Conservation (phyloP, 2,113 vertebrate genomes). For the Narcine bancroftii region DNA sequence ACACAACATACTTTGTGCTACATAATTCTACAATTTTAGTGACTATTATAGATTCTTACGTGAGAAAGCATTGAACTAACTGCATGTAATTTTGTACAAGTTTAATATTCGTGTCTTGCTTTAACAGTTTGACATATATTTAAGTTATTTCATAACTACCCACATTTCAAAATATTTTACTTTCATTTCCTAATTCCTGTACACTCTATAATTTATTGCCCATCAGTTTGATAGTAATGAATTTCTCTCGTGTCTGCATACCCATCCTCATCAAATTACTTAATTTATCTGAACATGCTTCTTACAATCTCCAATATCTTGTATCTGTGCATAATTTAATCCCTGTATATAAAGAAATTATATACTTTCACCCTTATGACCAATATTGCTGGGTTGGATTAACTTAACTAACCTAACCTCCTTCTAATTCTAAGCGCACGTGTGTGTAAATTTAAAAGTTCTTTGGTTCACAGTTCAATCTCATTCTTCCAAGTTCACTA, state of each 20-base stretch:
- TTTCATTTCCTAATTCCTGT: background rate
- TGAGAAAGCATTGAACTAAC: background rate
- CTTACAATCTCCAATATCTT: background rate
- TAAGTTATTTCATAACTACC: background rate
- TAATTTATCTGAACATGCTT: background rate
- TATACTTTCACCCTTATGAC: background rate
- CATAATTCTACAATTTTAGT: background rate
- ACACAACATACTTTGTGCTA: background rate
- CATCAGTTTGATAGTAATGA: background rate
- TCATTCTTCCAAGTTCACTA: no score
- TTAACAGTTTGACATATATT: background rate
- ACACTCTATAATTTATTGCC: background rate
- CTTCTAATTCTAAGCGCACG: no score
- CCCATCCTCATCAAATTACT: background rate
- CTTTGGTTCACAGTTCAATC: no score
- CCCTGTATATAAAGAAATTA: background rate
- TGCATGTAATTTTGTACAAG: background rate
- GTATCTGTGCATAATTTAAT: background rate
- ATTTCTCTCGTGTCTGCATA: background rate
- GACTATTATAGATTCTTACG: background rate
- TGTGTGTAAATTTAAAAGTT: no score
- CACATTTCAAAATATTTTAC: background rate
- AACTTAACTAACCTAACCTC: no score
- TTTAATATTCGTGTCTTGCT: background rate
- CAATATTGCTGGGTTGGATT: background rate